Percentiles rank a stretch among this genome's conserved stretches.
Evolutionary conservation across 2,888 invertebrate species (phyloP).

Genomic region (Coelogynopora nodosa): DNA sequence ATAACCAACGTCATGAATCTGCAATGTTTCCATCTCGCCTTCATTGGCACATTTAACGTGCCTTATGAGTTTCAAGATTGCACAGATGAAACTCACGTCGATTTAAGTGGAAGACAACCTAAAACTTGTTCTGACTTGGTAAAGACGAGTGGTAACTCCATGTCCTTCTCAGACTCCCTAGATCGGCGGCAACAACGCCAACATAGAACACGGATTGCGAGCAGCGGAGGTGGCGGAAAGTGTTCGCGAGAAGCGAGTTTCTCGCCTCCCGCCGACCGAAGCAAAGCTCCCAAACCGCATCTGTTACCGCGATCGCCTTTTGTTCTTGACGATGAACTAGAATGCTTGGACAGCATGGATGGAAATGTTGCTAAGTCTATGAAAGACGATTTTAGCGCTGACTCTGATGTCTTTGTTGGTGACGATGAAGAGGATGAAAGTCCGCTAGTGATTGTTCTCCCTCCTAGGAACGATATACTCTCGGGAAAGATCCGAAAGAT

Average conservation of each 20-base stretch:
- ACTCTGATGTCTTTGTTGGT: not conserved
- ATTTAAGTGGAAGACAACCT: not conserved
- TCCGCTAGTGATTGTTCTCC: not conserved
- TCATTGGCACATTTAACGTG: not conserved
- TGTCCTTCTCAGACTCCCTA: not conserved
- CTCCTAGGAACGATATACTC: too few species aligned
- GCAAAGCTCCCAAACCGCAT: not conserved
- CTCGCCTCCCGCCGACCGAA: conserved; percentile 37
- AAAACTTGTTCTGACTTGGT: not conserved
- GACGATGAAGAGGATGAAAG: not conserved
- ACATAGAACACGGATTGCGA: not conserved
- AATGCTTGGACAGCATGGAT: not conserved
- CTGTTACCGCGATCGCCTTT: not conserved
- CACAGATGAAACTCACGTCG: too few species aligned
- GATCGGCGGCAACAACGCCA: not conserved
- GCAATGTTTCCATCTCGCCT: not conserved
- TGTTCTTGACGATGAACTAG: not conserved
- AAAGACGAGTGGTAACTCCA: not conserved
- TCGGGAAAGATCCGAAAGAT: not conserved
- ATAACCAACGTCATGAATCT: not conserved
- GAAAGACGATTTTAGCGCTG: not conserved
- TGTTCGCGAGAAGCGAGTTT: conserved; percentile 35
- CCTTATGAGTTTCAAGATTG: too few species aligned
- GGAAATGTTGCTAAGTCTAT: too few species aligned
- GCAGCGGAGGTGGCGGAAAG: not conserved